Evolutionary conservation across 2,113 vertebrate species (phyloP).

Genomic region (Crotalus helleri): DNA sequence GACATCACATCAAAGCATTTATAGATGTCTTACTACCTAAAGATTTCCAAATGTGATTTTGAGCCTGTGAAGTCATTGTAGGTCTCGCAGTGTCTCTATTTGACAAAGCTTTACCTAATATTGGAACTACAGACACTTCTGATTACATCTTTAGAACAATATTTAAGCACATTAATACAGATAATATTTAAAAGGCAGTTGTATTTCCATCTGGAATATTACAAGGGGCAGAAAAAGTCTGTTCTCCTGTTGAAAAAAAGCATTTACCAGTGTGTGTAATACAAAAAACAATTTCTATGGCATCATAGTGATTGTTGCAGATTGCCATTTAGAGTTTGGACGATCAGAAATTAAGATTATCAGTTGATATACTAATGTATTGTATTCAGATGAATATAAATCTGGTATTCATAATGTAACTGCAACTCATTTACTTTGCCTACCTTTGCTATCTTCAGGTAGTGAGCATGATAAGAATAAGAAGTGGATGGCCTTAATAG

Average conservation of each 20-base stretch:
- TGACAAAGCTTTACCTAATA: not conserved
- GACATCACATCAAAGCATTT: not conserved
- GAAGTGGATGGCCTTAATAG: not conserved
- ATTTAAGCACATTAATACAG: not conserved
- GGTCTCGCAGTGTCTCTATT: not conserved
- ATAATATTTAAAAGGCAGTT: not conserved
- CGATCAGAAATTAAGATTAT: not conserved
- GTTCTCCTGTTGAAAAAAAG: not conserved
- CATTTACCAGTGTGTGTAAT: not conserved
- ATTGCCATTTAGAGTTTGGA: not conserved
- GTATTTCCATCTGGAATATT: not conserved
- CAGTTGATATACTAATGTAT: not conserved
- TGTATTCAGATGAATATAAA: not conserved
- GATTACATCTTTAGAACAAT: not conserved
- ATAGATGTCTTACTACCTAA: not conserved
- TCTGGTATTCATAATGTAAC: too few species aligned
- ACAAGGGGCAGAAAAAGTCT: not conserved
- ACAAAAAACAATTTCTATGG: not conserved
- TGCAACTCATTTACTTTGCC: too few species aligned
- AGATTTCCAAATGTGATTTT: not conserved
- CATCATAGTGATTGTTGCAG: not conserved
- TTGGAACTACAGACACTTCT: not conserved
- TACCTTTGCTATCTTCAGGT: not conserved
- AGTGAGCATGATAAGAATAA: not conserved
- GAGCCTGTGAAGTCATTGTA: not conserved